Conservation (phyloP, 2,113 vertebrate genomes). For the Saguinus imperator region DNA sequence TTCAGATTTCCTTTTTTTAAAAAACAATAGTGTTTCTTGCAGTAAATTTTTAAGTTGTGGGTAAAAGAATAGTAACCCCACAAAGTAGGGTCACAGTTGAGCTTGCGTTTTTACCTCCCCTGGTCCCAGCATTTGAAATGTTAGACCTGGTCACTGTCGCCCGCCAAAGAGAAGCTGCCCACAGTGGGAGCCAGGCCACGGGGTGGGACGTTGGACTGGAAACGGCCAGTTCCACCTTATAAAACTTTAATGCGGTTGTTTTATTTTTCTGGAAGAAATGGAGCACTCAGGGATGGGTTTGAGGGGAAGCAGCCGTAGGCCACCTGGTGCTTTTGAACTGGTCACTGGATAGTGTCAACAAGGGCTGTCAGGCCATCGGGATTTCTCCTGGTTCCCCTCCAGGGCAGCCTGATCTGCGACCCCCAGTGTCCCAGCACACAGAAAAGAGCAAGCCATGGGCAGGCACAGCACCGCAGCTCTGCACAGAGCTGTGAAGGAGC, state of each 20-base stretch:
- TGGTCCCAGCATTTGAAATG: background rate
- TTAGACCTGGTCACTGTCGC: background rate
- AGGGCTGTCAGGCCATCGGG: background rate
- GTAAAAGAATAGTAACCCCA: background rate
- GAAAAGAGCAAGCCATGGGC: background rate
- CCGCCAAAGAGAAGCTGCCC: background rate
- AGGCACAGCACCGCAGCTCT: background rate
- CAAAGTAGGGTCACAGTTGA: background rate
- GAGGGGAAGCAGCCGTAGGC: background rate
- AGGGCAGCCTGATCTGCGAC: background rate
- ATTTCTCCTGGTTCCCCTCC: background rate
- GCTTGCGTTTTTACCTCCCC: background rate
- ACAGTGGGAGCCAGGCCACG: background rate
- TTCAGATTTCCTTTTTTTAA: slow-evolving; percentile 38
- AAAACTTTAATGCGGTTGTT: background rate
- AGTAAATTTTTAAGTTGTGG: background rate
- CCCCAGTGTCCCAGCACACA: background rate
- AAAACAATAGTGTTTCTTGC: background rate
- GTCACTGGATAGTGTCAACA: background rate
- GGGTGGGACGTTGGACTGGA: background rate
- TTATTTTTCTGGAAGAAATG: slow-evolving; percentile 32
- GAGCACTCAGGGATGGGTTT: background rate
- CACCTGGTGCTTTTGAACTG: background rate
- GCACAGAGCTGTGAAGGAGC: fast-evolving
- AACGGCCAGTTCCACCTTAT: background rate